These are phyloP conservation scores for Timandra comae DNA, from an alignment of 2,888 invertebrate species.

Conservation along the genomic window DNA sequence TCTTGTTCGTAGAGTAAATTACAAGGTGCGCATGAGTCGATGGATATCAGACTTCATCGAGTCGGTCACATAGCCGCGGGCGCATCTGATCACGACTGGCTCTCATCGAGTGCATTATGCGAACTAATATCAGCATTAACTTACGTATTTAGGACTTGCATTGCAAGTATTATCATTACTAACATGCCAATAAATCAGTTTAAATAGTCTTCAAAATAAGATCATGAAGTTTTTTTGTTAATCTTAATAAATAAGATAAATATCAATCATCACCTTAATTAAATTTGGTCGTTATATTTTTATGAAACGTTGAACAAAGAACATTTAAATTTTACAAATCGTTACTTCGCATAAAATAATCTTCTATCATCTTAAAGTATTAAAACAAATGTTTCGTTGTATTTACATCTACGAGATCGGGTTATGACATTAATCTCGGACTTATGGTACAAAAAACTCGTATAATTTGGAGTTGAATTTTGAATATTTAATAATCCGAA, in stretches of 20 bases:
- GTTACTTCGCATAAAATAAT: slow-evolving; percentile 45
- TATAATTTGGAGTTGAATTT: slow-evolving; percentile 65
- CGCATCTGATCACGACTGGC: slow-evolving; percentile 46
- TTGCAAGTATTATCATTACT: slow-evolving; percentile 3
- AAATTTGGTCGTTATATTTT: slow-evolving; percentile 9
- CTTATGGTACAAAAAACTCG: slow-evolving; percentile 60
- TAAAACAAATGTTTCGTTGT: slow-evolving; percentile 65
- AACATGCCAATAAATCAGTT: neutral
- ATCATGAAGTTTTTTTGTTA: neutral
- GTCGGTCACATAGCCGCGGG: slow-evolving; percentile 59
- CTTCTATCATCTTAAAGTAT: slow-evolving; percentile 47
- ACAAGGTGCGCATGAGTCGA: slow-evolving; percentile 44
- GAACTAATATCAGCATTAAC: slow-evolving; percentile 52
- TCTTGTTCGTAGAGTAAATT: slow-evolving; percentile 45
- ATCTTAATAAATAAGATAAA: slow-evolving; percentile 3
- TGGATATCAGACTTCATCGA: slow-evolving; percentile 57
- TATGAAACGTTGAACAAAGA: slow-evolving; percentile 24
- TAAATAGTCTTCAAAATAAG: neutral
- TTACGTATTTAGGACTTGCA: slow-evolving; percentile 30
- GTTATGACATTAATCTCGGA: slow-evolving; percentile 65
- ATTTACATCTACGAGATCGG: slow-evolving; percentile 46
- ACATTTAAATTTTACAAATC: slow-evolving; percentile 37
- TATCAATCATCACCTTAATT: slow-evolving; percentile 5
- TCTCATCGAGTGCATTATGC: slow-evolving; percentile 54
- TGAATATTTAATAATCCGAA: slow-evolving; percentile 55